A percentile compares a stretch with the other conserved stretches of the same genome.
Conservation (phyloP, 2,113 vertebrate genomes). For the Cathartes aura region DNA sequence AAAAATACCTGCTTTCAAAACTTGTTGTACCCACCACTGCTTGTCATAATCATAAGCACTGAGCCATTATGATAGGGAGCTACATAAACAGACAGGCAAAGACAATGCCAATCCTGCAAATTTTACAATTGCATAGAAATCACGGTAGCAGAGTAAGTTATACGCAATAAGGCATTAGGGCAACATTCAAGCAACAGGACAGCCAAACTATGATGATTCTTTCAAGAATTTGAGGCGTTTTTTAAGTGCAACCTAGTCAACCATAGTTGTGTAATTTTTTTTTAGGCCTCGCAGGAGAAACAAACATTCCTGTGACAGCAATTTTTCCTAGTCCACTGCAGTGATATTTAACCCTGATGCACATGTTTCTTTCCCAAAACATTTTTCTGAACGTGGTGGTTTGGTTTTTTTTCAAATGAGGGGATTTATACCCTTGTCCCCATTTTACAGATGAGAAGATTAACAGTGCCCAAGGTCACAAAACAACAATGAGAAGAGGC, state of each 20-base stretch:
- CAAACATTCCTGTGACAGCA: not conserved
- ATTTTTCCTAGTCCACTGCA: not conserved
- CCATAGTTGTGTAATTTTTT: not conserved
- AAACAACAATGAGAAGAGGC: not conserved
- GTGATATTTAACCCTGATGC: not conserved
- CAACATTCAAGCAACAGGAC: not conserved
- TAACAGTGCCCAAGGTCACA: conserved; percentile 47
- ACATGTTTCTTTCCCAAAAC: not conserved
- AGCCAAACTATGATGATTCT: not conserved
- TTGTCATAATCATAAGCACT: not conserved
- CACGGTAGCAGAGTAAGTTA: not conserved
- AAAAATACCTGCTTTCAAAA: not conserved
- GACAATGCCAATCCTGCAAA: not conserved
- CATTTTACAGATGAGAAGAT: not conserved
- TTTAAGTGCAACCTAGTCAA: not conserved
- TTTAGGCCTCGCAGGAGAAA: not conserved
- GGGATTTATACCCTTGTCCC: not conserved
- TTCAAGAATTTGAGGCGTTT: not conserved
- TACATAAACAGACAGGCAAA: not conserved
- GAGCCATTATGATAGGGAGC: fast-evolving
- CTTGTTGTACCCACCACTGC: not conserved
- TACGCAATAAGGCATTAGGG: not conserved
- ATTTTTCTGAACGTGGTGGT: not conserved
- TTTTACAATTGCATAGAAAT: not conserved
- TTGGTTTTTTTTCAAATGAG: not conserved